Conservation (phyloP, 1,140 invertebrate genomes). For the Nasonia vitripennis region DNA sequence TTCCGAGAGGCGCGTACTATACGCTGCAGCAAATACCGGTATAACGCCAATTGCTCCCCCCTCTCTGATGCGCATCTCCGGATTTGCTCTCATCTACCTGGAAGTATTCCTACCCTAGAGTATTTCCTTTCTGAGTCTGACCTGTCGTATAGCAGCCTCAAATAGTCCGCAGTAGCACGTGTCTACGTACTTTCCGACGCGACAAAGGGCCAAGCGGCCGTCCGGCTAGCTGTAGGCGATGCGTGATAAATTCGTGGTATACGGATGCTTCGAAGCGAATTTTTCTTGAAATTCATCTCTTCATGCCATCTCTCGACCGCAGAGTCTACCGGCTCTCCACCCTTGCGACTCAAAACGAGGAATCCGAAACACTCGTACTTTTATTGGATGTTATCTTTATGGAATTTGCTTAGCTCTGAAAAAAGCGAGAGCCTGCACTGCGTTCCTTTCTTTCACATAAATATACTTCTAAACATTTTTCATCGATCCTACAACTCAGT, state of each 20-base stretch:
- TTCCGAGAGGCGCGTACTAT: neutral
- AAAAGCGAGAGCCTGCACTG: no score
- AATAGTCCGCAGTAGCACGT: neutral
- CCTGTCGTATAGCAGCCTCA: neutral
- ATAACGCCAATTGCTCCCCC: neutral
- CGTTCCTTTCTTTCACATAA: no score
- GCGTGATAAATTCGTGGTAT: no score
- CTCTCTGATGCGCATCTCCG: neutral
- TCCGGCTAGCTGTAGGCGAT: neutral
- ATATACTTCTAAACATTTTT: no score
- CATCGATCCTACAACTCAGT: no score
- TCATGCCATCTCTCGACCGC: no score
- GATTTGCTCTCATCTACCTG: neutral
- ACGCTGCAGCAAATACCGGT: neutral
- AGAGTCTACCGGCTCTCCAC: no score
- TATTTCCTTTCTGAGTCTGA: neutral
- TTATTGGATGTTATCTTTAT: no score
- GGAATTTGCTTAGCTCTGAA: no score
- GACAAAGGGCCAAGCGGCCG: no score
- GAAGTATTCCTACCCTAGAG: neutral
- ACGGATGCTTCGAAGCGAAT: neutral
- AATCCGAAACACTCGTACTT: no score
- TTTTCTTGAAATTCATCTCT: neutral
- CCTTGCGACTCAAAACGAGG: no score
- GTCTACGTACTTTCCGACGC: neutral